phyloP scores from a whole-genome alignment of 2,888 invertebrate species.

The Cryptosula pallasiana region DNA sequence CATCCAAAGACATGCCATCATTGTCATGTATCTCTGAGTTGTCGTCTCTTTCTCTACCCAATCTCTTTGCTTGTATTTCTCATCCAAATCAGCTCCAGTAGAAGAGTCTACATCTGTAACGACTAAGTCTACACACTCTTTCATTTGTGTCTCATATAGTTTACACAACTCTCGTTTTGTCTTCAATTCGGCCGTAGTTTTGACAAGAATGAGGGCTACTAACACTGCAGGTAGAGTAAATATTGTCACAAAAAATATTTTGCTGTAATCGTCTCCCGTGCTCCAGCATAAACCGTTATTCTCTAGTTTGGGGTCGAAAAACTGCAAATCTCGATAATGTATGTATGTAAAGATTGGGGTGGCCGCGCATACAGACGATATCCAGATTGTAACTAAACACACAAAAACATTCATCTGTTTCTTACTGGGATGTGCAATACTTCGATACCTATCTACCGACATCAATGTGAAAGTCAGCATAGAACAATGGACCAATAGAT shows the following conservation, averaged over 20 bases:
- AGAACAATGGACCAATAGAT: conserved; percentile 66
- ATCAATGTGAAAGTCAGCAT: conserved; percentile 67
- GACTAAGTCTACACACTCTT: neutral
- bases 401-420: conserved; percentile 63
- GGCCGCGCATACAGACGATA: conserved; percentile 66
- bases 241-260: conserved; percentile 48
- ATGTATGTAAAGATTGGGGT: conserved; percentile 70
- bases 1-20: conserved; percentile 65
- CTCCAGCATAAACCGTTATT: conserved; percentile 47
- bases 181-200: conserved; percentile 62
- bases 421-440: conserved; percentile 63
- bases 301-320: conserved; percentile 43
- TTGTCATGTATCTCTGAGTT: conserved; percentile 64
- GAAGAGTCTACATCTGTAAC: neutral
- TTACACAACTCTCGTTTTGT: conserved; percentile 31
- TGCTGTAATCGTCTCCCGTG: conserved; percentile 40
- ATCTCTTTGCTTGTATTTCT: neutral
- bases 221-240: conserved; percentile 61
- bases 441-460: conserved; percentile 65
- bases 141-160: neutral
- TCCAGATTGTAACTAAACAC: conserved; percentile 67
- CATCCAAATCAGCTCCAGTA: neutral
- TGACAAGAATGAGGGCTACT: conserved; percentile 63
- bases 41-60: conserved; percentile 59
- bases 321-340: conserved; percentile 65